A percentile compares a stretch with the other conserved stretches of the same genome.
Conservation (phyloP, 1,140 invertebrate genomes). For the Orussus abietinus region DNA sequence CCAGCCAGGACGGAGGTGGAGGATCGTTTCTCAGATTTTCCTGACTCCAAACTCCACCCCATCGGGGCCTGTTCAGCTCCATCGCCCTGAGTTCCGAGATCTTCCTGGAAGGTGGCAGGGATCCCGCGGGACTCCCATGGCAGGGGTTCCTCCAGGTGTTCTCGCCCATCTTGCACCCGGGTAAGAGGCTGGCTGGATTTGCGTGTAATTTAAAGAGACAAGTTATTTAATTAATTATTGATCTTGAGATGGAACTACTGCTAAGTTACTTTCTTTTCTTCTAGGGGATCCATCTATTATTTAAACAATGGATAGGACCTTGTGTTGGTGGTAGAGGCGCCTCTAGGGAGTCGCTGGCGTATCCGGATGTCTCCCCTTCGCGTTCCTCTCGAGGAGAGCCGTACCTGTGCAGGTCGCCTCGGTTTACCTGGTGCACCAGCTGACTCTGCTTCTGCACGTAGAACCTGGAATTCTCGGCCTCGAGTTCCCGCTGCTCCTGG, state of each 20-base stretch:
- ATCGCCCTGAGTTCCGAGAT: constrained; percentile 40
- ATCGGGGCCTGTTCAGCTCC: constrained; percentile 63
- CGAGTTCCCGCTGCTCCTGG: constrained; percentile 32
- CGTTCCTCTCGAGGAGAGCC: constrained; percentile 52
- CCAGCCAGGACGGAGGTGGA: constrained; percentile 61
- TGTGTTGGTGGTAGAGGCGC: constrained; percentile 17
- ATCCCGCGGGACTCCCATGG: constrained; percentile 33
- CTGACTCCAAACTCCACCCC: constrained; percentile 69
- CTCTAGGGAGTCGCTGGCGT: constrained; percentile 66
- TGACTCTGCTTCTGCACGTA: constrained; percentile 17
- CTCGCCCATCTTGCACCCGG: constrained; percentile 22
- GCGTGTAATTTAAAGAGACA: too few species aligned
- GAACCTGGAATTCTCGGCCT: constrained; percentile 28
- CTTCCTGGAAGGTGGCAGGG: constrained; percentile 37
- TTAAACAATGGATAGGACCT: too few species aligned
- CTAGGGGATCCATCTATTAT: too few species aligned
- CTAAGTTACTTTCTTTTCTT: not conserved
- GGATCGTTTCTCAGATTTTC: constrained; percentile 40
- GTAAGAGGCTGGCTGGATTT: not conserved
- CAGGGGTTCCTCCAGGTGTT: constrained; percentile 44
- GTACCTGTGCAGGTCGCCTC: constrained; percentile 11
- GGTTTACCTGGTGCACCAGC: not conserved
- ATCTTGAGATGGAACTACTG: not conserved
- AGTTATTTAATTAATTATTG: not conserved
- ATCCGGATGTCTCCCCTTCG: constrained; percentile 68